Percentiles rank a stretch among this genome's conserved stretches.
Evolutionary conservation across 2,113 vertebrate species (phyloP).

Genomic region (Malurus elegans): DNA sequence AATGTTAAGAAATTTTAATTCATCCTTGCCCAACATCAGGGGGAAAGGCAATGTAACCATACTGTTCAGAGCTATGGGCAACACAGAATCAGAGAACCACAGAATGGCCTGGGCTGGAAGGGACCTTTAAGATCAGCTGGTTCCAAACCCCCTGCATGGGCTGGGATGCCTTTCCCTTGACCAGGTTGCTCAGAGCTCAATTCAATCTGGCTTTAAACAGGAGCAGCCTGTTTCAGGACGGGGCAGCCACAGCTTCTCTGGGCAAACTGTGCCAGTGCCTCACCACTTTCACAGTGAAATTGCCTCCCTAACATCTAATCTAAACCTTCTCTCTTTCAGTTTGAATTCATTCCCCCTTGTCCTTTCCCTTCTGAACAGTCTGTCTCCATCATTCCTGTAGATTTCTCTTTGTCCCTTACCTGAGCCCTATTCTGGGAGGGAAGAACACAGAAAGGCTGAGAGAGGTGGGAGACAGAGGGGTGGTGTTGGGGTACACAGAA

Average conservation of each 20-base stretch:
- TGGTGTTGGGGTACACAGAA: background rate
- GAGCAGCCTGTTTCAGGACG: background rate
- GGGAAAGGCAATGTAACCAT: background rate
- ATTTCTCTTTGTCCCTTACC: background rate
- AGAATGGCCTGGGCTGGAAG: background rate
- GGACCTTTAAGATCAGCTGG: background rate
- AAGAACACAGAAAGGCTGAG: background rate
- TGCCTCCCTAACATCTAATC: background rate
- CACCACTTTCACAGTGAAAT: background rate
- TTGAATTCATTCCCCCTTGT: background rate
- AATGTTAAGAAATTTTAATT: background rate
- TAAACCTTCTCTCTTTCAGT: background rate
- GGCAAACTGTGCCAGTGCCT: background rate
- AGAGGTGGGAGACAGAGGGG: background rate
- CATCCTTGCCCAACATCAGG: background rate
- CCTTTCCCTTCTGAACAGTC: background rate
- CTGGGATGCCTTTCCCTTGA: background rate
- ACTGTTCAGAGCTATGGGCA: background rate
- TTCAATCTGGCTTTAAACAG: background rate
- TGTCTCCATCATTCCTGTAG: background rate
- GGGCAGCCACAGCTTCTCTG: background rate
- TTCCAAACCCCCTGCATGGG: background rate
- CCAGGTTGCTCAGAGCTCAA: background rate
- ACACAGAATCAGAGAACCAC: rapidly evolving
- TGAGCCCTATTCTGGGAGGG: background rate